These are phyloP conservation scores for Zeugodacus cucurbitae DNA, from an alignment of 1,140 invertebrate species.

Conservation along the genomic window DNA sequence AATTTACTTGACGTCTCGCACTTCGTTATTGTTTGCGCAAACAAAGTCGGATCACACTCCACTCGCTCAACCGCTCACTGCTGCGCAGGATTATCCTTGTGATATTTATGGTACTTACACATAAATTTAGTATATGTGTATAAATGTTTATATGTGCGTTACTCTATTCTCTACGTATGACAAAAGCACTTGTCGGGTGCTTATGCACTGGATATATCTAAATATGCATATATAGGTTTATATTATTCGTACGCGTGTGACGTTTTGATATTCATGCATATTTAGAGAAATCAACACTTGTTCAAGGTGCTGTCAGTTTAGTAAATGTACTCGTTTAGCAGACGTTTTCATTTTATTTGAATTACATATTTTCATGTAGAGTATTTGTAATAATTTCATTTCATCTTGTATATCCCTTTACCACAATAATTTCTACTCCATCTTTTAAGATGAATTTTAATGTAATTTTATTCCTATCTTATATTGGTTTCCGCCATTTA, in stretches of 20 bases:
- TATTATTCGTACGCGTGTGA: background rate
- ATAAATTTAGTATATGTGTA: background rate
- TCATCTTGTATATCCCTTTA: background rate
- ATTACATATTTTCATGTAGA: too few relatives aligned
- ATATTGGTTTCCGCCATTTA: too few relatives aligned
- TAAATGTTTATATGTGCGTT: background rate
- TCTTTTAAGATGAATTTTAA: background rate
- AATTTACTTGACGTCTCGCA: background rate
- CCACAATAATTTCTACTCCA: background rate
- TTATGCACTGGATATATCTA: background rate
- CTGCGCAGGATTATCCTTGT: background rate
- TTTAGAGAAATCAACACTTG: background rate
- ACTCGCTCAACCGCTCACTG: background rate
- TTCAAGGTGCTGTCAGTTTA: background rate
- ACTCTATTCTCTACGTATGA: background rate
- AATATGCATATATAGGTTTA: background rate
- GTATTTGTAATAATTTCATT: too few relatives aligned
- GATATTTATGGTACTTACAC: background rate
- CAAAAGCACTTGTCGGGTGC: background rate
- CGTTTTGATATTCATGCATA: background rate
- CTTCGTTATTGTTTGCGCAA: slow-evolving; percentile 9
- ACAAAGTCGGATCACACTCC: background rate
- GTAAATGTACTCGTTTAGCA: background rate
- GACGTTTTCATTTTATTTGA: background rate
- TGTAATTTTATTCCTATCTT: too few relatives aligned